Evolutionary conservation across 2,888 invertebrate species (phyloP), one percentile per base, ranked within the genome.

Genomic region (Mylabris sibirica): DNA sequence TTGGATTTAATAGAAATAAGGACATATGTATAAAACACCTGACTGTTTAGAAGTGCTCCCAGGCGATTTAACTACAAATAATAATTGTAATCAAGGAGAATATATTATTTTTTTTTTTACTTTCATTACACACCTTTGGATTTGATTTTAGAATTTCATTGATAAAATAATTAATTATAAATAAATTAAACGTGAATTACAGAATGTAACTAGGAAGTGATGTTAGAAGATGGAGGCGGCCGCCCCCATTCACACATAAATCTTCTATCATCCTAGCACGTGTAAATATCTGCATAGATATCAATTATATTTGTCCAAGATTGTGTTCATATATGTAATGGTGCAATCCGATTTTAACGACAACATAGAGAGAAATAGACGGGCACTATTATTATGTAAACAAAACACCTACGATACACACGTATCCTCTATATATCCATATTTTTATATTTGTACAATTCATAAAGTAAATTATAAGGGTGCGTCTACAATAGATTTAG

Each of bases 381-480:
- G 59, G 22, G 41, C 65, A 60, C 65, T 60, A 60, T 60, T 44
- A 44, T 44, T 44, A 44, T 44, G 44, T 44, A 44, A 26, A 57
- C 57, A 34, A 57, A 30, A 14, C 49, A 63, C 22, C 49, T 26
- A 63, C 63, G 30, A 26, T 57, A 24, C 14, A 14, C n/a, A 57
- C 6, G 6, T 57, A 57, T 57, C 53, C 53, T 53, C 22, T 20
- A 12, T n/a, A 57, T 57, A 24, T 57, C 5, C n/a, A 57, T 26
- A 5, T 22, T 4, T 26, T 26, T 26, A 14, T 26, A 26, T 26
- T 44, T 26, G n/a, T 5, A 26, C n/a, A 5, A 26, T n/a, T 26
- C 57, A 57, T 57, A 57, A 57, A 26, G n/a, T 6, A 12, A 24
- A 57, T 22, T 53, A 22, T 53, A 53, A 57, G 57, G 24, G 24